Evolutionary conservation across 2,797 vertebrate genomes (phyloP), one percentile per base, ranked within the genome.

Genomic region (Melanotaenia trifasciata): DNA sequence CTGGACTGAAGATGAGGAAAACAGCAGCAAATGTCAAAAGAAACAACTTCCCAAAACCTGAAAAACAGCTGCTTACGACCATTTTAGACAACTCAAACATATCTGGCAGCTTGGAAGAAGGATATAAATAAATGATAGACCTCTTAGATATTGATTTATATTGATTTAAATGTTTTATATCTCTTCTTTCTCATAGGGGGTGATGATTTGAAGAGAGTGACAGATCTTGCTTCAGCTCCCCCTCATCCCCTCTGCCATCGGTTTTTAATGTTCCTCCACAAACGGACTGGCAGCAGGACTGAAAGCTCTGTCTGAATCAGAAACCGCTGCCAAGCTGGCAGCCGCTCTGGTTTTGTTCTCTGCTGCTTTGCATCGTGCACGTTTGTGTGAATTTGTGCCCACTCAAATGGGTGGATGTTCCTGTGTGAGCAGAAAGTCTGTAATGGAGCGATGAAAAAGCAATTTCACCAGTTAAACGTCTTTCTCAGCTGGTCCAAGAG

Each of bases 311-410:
- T 89, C 84, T 78, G 78, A 79, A 81, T 76, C 59, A 0, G 10
- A 80, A 77, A 86, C 84, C 79, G 16, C 77, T 81, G 89, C 92
- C 92, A 93, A 92, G 77, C 90, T 90, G 89, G 88, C 90, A 84
- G 68, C 71, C 64, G 0, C 72, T 59, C 20, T 20, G 56, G 77
- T 84, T 88, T 87, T 91, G 89, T 90, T 90, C 87, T 87, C 73
- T 70, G 81, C 87, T 76, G 89, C 80, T 81, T 76, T 79, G 88
- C 86, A 87, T 87, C 83, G 65, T 79, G 82, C 74, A 86, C 89
- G 79, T 85, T 81, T 79, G 78, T 83, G 85, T 87, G 89, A 90
- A 81, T 81, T 28, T 64, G 72, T 83, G 81, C 91, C 91, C 87
- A 86, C 87, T 83, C 82, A 6, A 61, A 89, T 59, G 77, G 76